Conservation (phyloP, 2,113 vertebrate genomes). For the Hemiprocne comata region DNA sequence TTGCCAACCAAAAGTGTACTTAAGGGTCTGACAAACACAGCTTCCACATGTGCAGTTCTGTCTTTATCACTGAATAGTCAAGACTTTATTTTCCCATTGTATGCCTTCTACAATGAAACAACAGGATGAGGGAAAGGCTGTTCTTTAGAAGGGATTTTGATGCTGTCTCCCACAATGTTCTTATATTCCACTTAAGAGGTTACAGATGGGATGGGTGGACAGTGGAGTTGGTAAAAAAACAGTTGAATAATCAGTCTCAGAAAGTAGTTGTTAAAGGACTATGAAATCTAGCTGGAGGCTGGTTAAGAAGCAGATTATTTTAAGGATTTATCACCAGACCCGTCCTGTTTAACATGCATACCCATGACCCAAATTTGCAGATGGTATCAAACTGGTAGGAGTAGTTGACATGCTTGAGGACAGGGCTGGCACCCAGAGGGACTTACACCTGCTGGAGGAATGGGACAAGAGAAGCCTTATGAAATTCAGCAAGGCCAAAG, state of each 20-base stretch:
- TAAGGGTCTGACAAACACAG: not conserved
- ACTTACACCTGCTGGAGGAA: not conserved
- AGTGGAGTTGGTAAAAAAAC: not conserved
- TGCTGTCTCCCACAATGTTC: not conserved
- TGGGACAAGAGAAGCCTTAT: not conserved
- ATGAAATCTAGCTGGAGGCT: fast-evolving
- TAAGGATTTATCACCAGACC: not conserved
- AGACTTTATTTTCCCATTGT: not conserved
- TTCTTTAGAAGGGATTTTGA: not conserved
- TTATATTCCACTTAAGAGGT: not conserved
- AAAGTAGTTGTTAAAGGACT: not conserved
- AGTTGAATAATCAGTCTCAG: not conserved
- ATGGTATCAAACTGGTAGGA: not conserved
- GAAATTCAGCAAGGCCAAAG: not conserved
- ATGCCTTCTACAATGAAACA: not conserved
- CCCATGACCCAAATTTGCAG: not conserved
- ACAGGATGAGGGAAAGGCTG: not conserved
- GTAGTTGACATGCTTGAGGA: not conserved
- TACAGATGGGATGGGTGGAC: not conserved
- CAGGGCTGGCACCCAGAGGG: not conserved
- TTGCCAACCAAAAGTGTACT: not conserved
- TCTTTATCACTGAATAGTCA: not conserved
- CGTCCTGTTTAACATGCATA: not conserved
- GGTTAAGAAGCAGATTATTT: not conserved
- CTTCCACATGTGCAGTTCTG: not conserved